A percentile compares a stretch with the other conserved stretches of the same genome.
Conservation (phyloP, 2,888 invertebrate genomes). For the Mesopsocus fuscifrons region DNA sequence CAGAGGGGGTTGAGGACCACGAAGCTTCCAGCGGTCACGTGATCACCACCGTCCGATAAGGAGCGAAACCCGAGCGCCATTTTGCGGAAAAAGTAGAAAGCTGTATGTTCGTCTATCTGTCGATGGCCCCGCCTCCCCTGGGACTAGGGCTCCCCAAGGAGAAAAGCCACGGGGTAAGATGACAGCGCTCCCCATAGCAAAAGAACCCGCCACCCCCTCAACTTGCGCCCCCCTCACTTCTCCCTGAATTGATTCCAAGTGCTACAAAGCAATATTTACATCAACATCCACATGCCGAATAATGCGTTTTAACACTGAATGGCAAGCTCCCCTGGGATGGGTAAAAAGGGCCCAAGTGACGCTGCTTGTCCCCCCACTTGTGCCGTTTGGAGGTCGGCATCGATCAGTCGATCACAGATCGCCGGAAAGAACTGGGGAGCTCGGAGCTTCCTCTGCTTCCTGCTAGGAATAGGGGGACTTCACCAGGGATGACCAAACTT, state of each 20-base stretch:
- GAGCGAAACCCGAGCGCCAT: conserved; percentile 18
- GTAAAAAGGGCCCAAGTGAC: not conserved
- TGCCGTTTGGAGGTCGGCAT: conserved; percentile 7
- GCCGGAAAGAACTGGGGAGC: not conserved
- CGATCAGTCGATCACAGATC: conserved; percentile 21
- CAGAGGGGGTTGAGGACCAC: too few relatives aligned
- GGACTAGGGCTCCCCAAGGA: conserved; percentile 24
- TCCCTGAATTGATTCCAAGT: conserved; percentile 8
- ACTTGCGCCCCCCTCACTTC: not conserved
- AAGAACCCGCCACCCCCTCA: too few relatives aligned
- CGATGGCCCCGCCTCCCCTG: conserved; percentile 26
- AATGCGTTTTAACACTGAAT: conserved; percentile 10
- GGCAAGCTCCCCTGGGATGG: not conserved
- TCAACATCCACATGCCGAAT: conserved; percentile 9
- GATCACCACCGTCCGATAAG: too few relatives aligned
- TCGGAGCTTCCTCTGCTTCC: too few relatives aligned
- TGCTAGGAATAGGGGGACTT: too few relatives aligned
- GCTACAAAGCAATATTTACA: conserved; percentile 9
- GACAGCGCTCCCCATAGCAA: not conserved
- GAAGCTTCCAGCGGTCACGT: too few relatives aligned
- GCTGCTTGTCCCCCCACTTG: not conserved
- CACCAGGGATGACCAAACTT: too few relatives aligned
- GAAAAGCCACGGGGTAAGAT: not conserved
- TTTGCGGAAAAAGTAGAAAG: conserved; percentile 17
- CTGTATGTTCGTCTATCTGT: conserved; percentile 8